phyloP scores from a whole-genome alignment of 1,140 invertebrate genomes.

The Monomorium pharaonis region DNA sequence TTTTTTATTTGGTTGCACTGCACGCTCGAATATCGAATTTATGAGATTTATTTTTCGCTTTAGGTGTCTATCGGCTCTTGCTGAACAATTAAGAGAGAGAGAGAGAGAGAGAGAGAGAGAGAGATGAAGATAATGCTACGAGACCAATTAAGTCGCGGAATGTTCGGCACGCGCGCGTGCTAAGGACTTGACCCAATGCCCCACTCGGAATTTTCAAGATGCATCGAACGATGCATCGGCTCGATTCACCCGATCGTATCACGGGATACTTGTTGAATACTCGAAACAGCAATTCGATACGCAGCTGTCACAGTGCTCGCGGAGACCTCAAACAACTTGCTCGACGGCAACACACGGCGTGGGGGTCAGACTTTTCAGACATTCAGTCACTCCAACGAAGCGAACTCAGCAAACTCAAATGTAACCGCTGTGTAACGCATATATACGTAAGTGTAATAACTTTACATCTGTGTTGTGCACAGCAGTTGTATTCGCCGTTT shows the following conservation, averaged over 20 bases:
- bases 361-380: not conserved
- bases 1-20: not conserved
- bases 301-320: conserved; percentile 13
- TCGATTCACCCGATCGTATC: conserved; percentile 7
- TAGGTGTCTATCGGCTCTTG: not conserved
- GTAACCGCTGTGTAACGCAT: no score
- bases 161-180: conserved; percentile 10
- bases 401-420: not conserved
- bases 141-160: conserved; percentile 34
- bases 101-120: not conserved
- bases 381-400: not conserved
- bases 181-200: conserved; percentile 24
- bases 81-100: not conserved
- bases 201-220: conserved; percentile 20
- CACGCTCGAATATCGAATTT: not conserved
- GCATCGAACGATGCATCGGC: conserved; percentile 2
- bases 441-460: no score
- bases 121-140: not conserved
- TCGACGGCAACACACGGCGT: not conserved
- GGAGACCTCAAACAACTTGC: conserved; percentile 18
- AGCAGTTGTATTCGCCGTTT: no score
- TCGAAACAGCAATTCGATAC: conserved; percentile 46
- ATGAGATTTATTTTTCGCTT: not conserved
- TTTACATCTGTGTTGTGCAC: no score
- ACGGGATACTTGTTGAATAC: conserved; percentile 43